phyloP scores from a whole-genome alignment of 2,113 vertebrate species.

The Ramphastos sulfuratus region DNA sequence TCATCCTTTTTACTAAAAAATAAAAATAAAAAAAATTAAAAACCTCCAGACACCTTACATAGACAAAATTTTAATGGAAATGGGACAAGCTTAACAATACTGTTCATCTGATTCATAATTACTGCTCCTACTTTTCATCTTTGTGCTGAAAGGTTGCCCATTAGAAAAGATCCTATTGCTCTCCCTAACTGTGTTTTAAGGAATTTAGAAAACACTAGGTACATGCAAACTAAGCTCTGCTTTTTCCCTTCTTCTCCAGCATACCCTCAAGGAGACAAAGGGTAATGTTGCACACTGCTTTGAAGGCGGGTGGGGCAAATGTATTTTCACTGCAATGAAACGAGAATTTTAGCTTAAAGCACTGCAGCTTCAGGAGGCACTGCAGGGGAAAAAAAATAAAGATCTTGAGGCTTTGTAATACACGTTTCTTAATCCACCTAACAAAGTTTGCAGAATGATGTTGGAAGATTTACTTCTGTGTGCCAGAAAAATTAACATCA shows the following conservation, averaged over 20 bases:
- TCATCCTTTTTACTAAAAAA: too few relatives aligned
- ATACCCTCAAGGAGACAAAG: neutral
- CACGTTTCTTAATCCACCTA: neutral
- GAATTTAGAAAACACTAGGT: neutral
- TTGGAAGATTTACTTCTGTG: fast-evolving
- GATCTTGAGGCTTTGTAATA: neutral
- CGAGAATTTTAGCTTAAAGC: neutral
- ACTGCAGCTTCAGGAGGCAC: neutral
- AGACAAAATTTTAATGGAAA: neutral
- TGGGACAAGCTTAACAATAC: neutral
- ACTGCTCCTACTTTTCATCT: neutral
- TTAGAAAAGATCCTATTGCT: neutral
- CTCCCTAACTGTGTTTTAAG: neutral
- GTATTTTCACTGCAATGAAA: neutral
- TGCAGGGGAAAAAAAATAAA: neutral
- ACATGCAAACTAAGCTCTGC: neutral
- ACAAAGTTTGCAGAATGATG: neutral
- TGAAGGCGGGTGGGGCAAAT: neutral
- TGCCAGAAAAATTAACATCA: neutral
- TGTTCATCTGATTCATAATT: neutral
- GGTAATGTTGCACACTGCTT: neutral
- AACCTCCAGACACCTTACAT: neutral
- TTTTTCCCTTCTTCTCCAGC: neutral
- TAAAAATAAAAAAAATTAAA: too few relatives aligned
- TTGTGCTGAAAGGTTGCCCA: neutral